These are phyloP conservation scores for Tineola bisselliella DNA, from an alignment of 2,888 invertebrate genomes.

Conservation along the genomic window DNA sequence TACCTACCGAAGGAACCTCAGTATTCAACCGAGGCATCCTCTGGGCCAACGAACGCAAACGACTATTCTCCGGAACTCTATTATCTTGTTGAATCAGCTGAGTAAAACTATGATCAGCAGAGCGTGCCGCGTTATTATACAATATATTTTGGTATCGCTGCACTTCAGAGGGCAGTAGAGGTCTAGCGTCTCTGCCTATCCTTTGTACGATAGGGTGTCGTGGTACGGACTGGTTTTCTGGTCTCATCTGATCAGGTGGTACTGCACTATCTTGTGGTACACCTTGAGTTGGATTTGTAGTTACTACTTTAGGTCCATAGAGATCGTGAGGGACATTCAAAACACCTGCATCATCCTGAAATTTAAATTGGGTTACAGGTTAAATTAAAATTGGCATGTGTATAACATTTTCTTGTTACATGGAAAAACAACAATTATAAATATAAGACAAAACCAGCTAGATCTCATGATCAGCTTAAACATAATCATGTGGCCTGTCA, in stretches of 20 bases:
- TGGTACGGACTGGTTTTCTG: not conserved
- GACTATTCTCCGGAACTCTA: constrained; percentile 37
- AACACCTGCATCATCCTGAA: constrained; percentile 55
- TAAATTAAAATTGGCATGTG: no score
- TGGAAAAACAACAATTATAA: no score
- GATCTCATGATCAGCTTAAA: no score
- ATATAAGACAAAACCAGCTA: no score
- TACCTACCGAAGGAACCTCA: constrained; percentile 24
- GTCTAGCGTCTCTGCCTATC: constrained; percentile 66
- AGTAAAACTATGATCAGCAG: constrained; percentile 16
- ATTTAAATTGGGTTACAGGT: no score
- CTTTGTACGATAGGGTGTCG: constrained; percentile 52
- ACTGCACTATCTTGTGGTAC: not conserved
- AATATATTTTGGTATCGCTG: constrained; percentile 51
- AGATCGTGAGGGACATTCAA: constrained; percentile 39
- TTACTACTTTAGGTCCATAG: not conserved
- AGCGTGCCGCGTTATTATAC: constrained; percentile 19
- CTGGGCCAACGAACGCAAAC: constrained; percentile 41
- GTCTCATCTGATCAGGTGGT: not conserved
- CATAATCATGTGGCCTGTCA: no score
- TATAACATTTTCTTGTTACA: no score
- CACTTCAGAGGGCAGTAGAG: constrained; percentile 60
- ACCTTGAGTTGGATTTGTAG: not conserved
- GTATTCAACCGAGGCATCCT: constrained; percentile 43
- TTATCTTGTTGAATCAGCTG: constrained; percentile 20